Base-by-base conservation (phyloP, 2,888 invertebrate genomes). In the Panzeria rudis region DNA sequence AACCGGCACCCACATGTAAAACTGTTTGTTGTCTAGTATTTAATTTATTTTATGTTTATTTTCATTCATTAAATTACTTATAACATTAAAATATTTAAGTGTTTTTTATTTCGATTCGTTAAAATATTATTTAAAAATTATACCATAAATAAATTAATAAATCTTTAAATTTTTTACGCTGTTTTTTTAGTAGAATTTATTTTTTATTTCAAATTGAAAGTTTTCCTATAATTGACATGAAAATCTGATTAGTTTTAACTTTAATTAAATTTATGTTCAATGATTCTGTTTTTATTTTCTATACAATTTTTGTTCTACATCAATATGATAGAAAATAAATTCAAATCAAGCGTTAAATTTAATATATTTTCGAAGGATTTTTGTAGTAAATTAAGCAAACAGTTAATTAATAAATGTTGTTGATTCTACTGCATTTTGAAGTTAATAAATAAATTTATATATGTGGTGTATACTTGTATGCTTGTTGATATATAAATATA, bases 181-280 rank as follows among this genome's bases (percentile, higher is more conserved):
- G 56, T 66, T 69, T 54, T 3, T 68, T 71, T 69, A 25, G 9
- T 23, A 50, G 1, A 15, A 61, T 35, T 75, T 64, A 62, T 20
- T 50, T 66, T 64, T 72, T 15, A 13, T 23, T 52, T 52, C 11
- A 52, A 23, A 52, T 56, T 47, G 41, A 54, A 76, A 76, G 54
- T 54, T 32, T 15, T 76, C 54, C 50, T 20, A n/a, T 59, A 79
- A 79, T 66, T 75, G 62, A 80, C 75, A 79, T 71, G 52, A 75
- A 79, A 64, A 61, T 71, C 54, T 71, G 41, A 15, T 56, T 54
- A 79, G 25, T 23, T 78, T 61, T 52, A 44, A 52, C 66, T 80
- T 61, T 61, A 84, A 84, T 76, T 84, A 72, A 76, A 84, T 80
- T 61, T 72, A 66, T 83, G 47, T 68, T 11, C 17, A 41, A 47